Base-by-base conservation (phyloP, 2,888 invertebrate genomes). In the Tridacna crocea region DNA sequence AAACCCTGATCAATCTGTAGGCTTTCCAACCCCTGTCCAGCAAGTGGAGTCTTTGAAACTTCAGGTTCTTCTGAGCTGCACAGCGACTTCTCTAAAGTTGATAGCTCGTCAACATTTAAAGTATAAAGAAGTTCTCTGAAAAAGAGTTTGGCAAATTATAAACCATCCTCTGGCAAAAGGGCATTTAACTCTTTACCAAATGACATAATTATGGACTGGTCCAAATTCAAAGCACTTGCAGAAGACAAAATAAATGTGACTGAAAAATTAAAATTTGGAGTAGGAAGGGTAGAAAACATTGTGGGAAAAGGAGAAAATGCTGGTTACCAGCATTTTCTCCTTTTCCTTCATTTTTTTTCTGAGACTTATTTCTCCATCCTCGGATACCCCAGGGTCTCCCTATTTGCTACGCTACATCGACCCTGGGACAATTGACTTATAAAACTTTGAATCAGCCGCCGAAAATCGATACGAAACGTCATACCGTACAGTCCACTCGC, bases 91-190 rank as follows among this genome's bases (percentile, higher is more conserved):
- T 99, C 99, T 82, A 99, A 95, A 88, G 97, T 97, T 92, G 96
- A 96, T 89, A 99, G 95, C 95, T 99, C 99, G 72, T 96, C 96
- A 83, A 97, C 96, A 92, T 97, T 97, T 89, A 99, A 95, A 8
- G 98, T 98, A 96, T 98, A 97, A 84, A 99, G 95, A 76, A 99
- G 95, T 89, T 98, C 98, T 68, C 98, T 96, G 90, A 48, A 92
- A 90, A 8, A 60, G 13, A n/a, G 15, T 13, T 4, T 36, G 36
- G 36, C 2, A 36, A 36, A 58, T 19, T 6, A 58, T 58, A 4
- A 58, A 10, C n/a, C 58, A 58, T 58, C 6, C 55, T 55, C 55
- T 55, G 55, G 1, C 3, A 19, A 15, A 15, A 19, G 55, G 55
- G 17, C 19, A n/a, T n/a, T n/a, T n/a, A n/a, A n/a, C n/a, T n/a